A percentile compares a stretch with the other conserved stretches of the same genome.
These are phyloP conservation scores for Acrocera orbiculus DNA, from an alignment of 2,888 invertebrate species.

Conservation along the genomic window DNA sequence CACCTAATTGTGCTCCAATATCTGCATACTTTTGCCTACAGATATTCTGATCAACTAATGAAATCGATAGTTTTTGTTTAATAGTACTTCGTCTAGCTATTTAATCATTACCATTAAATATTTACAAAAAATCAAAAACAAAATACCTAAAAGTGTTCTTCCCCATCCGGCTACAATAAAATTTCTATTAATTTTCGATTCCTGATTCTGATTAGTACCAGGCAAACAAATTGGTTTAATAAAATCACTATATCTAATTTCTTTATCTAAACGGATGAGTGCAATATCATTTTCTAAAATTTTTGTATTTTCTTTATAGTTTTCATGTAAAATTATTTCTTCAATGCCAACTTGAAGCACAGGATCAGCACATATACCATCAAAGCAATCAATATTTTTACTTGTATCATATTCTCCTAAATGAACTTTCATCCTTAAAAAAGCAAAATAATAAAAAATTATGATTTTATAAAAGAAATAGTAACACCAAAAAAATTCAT, in stretches of 20 bases:
- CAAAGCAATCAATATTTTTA: constrained; percentile 27
- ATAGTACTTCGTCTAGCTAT: constrained; percentile 35
- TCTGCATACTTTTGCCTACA: constrained; percentile 30
- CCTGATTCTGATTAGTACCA: constrained; percentile 10
- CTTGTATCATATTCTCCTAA: constrained; percentile 26
- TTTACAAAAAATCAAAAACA: neutral
- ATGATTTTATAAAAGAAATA: no score
- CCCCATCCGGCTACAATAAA: constrained; percentile 47
- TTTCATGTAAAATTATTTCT: constrained; percentile 44
- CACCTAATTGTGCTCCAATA: constrained; percentile 19
- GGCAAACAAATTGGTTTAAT: constrained; percentile 45
- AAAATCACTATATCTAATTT: constrained; percentile 37
- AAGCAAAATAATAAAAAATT: neutral
- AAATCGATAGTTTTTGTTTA: constrained; percentile 37
- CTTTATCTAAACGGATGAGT: constrained; percentile 39
- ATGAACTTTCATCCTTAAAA: constrained; percentile 19
- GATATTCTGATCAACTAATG: constrained; percentile 30
- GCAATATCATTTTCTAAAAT: constrained; percentile 57
- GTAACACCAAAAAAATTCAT: no score
- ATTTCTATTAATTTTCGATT: constrained; percentile 13
- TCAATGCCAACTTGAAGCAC: constrained; percentile 43
- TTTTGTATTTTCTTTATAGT: constrained; percentile 37
- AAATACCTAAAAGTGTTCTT: constrained; percentile 29
- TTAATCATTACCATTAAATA: constrained; percentile 2
- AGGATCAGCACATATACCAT: constrained; percentile 31